Percentiles rank a stretch among this genome's conserved stretches.
These are phyloP conservation scores for Megamerina dolium DNA, from an alignment of 2,888 invertebrate genomes.

Conservation along the genomic window DNA sequence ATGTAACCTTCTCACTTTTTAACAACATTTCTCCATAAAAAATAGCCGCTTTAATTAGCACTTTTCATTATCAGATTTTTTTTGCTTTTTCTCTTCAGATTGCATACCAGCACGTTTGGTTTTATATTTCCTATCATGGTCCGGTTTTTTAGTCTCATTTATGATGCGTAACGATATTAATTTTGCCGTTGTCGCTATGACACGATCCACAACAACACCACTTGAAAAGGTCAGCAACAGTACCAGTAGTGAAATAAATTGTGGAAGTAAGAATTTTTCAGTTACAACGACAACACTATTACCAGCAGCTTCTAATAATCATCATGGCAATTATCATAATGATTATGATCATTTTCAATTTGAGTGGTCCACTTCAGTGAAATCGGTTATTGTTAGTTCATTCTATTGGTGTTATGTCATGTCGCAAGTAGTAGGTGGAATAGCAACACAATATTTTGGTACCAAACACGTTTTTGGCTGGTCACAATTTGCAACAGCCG, in stretches of 20 bases:
- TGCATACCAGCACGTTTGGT: slow-evolving; percentile 63
- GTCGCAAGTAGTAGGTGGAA: slow-evolving; percentile 63
- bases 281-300: neutral
- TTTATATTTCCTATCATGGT: slow-evolving; percentile 65
- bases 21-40: too few species aligned
- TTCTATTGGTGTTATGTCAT: slow-evolving; percentile 71
- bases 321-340: too few species aligned
- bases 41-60: too few species aligned
- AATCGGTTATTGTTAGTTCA: slow-evolving; percentile 60
- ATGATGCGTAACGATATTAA: slow-evolving; percentile 74
- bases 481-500: slow-evolving; percentile 63
- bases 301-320: neutral
- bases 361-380: slow-evolving; percentile 61
- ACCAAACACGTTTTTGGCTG: slow-evolving; percentile 66
- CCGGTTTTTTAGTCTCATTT: slow-evolving; percentile 66
- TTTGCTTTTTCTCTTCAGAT: slow-evolving; percentile 40
- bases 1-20: too few species aligned
- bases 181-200: slow-evolving; percentile 66
- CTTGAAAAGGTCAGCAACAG: too few species aligned
- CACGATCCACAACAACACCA: slow-evolving; percentile 28
- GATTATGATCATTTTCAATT: too few species aligned
- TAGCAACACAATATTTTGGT: slow-evolving; percentile 64
- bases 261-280: too few species aligned
- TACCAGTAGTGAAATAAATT: too few species aligned
- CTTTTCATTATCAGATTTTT: neutral